Evolutionary conservation across 1,140 invertebrate genomes (phyloP).

Genomic region (Hycleus phaleratus): DNA sequence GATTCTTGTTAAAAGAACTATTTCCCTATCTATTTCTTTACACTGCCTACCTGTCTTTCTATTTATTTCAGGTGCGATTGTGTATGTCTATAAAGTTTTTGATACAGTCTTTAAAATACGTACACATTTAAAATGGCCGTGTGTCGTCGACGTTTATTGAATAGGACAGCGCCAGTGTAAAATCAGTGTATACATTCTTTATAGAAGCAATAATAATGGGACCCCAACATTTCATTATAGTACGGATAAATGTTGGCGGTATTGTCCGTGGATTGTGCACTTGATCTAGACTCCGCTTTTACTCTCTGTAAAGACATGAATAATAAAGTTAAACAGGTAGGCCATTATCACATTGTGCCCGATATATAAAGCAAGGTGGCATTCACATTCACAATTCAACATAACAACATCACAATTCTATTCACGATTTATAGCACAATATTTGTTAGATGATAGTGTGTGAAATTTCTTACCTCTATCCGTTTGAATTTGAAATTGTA

Average conservation of each 20-base stretch:
- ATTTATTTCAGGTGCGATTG: not conserved
- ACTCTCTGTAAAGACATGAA: slow-evolving; percentile 30
- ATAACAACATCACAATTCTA: slow-evolving; percentile 17
- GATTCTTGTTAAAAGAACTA: not conserved
- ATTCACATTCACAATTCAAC: slow-evolving; percentile 28
- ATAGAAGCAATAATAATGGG: slow-evolving; percentile 33
- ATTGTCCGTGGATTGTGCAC: slow-evolving; percentile 37
- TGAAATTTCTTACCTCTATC: slow-evolving; percentile 21
- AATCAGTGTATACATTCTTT: slow-evolving; percentile 36
- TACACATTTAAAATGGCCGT: slow-evolving; percentile 18
- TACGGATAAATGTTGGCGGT: slow-evolving; percentile 32
- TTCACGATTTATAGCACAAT: slow-evolving; percentile 7
- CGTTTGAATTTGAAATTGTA: not conserved
- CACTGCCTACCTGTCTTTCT: slow-evolving; percentile 2
- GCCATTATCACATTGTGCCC: slow-evolving; percentile 33
- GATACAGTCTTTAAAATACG: not conserved
- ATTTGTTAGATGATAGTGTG: no score
- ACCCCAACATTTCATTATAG: slow-evolving; percentile 37
- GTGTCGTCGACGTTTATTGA: slow-evolving; percentile 15
- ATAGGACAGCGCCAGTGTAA: slow-evolving; percentile 28
- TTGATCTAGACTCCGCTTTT: slow-evolving; percentile 28
- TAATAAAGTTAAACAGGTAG: slow-evolving; percentile 38
- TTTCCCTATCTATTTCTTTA: slow-evolving; percentile 2
- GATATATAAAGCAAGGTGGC: slow-evolving; percentile 30
- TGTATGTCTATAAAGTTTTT: no score